Conservation (phyloP, 92 coral and sea anemone species). For the Palythoa heliodiscus region DNA sequence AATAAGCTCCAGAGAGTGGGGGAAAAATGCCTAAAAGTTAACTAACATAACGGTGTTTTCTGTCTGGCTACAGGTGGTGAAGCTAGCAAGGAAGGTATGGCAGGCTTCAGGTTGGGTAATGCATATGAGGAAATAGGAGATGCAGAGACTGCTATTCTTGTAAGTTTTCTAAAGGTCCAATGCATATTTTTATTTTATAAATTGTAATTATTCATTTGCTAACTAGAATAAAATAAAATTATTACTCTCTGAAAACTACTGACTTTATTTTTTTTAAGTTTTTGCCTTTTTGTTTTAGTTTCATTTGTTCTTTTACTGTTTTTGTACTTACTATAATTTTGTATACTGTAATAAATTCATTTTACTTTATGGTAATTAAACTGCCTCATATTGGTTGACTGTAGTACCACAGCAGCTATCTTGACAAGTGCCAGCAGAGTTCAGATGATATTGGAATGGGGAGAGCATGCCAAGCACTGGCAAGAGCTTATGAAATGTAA, state of each 20-base stretch:
- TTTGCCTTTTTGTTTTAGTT: no score
- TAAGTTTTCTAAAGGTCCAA: constrained; percentile 25
- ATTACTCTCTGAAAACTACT: no score
- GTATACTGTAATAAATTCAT: no score
- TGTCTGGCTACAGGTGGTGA: constrained; percentile 68
- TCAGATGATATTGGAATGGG: constrained; percentile 98
- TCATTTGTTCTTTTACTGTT: no score
- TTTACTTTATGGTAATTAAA: no score
- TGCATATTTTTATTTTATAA: neutral
- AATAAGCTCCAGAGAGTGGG: no score
- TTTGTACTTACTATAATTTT: no score
- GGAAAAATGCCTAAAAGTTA: no score
- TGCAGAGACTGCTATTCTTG: constrained; percentile 95
- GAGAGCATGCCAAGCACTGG: constrained; percentile 92
- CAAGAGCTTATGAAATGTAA: constrained; percentile 95
- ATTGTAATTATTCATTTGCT: neutral
- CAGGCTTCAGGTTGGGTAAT: constrained; percentile 87
- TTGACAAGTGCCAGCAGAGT: constrained; percentile 86
- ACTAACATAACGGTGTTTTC: no score
- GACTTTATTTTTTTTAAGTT: no score
- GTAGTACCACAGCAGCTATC: constrained; percentile 94
- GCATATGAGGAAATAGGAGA: constrained; percentile 93
- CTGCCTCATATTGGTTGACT: neutral
- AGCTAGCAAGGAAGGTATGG: constrained; percentile 79
- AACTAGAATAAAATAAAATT: no score